Base-by-base conservation (phyloP, 1,140 invertebrate species). In the Drosophila ironensis region DNA sequence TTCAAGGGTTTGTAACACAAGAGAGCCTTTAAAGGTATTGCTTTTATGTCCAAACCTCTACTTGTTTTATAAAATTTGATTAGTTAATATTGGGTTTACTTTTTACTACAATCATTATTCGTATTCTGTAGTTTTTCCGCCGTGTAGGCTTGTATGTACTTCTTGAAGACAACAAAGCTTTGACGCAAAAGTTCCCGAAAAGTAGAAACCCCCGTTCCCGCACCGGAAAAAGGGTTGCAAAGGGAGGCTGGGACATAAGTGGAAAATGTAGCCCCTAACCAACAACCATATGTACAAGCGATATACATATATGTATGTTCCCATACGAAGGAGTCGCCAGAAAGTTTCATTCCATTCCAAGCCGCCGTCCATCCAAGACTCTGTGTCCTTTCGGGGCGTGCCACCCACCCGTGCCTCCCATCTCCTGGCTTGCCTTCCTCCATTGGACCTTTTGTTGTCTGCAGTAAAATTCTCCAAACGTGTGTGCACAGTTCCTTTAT, bases 371-470 rank as follows among this genome's bases (percentile, higher is more conserved):
- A 69, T 30, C 50, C 41, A 28, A 54, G 53, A 30, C 64, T 17
- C 59, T 52, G 38, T 42, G 30, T 41, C 35, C 24, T 56, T 42
- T 24, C 35, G 7, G 17, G 16, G 2, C 25, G 30, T 22, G 2
- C 38, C 30, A 40, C 54, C 33, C 68, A 22, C 45, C 52, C 14
- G 20, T 19, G 33, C 7, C 8, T 14, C 30, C 14, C 9, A 14
- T 45, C n/a, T 5, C 3, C 9, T 11, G n/a, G 12, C 14, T 17
- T 28, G 22, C 42, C 17, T 25, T 51, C 27, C 25, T 50, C 35
- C 51, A 60, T 70, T 66, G 77, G 68, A 67, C 78, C 78, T 82
- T 82, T 82, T 82, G 78, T 82, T 82, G 78, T 82, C 78, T 82
- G 78, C 78, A 78, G 73, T 61, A 66, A 77, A 77, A 84, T 84